phyloP scores from a whole-genome alignment of 2,797 vertebrate species.

The Melanotaenia trifasciata region DNA sequence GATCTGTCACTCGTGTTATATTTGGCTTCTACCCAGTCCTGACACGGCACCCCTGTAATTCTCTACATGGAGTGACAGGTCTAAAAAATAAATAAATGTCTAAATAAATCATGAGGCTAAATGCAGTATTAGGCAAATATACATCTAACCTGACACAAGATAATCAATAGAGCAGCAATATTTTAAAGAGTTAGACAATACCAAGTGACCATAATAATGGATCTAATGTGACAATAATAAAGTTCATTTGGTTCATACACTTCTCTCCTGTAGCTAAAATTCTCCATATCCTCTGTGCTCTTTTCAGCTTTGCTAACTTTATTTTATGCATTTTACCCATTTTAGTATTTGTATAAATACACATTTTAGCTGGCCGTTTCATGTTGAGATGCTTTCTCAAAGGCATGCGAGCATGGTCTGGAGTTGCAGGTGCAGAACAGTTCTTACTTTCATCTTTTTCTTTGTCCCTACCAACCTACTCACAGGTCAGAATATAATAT shows the following conservation, averaged over 20 bases:
- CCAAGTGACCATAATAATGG: not conserved
- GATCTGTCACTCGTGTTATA: constrained; percentile 56
- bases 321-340: constrained; percentile 21
- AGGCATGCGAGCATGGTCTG: constrained; percentile 28
- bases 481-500: constrained; percentile 5
- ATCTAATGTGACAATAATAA: not conserved
- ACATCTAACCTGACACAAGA: not conserved
- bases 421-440: constrained; percentile 20
- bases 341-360: constrained; percentile 28
- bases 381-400: constrained; percentile 25
- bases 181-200: not conserved
- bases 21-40: constrained; percentile 34
- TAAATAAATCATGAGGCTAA: not conserved
- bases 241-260: not conserved
- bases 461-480: constrained; percentile 18
- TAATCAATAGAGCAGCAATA: not conserved
- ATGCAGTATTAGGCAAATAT: not conserved
- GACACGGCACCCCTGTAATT: constrained; percentile 30
- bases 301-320: constrained; percentile 11
- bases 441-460: constrained; percentile 17
- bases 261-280: constrained; percentile 4
- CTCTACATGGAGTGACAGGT: constrained; percentile 30
- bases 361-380: constrained; percentile 31
- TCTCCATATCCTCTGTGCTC: not conserved
- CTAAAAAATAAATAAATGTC: not conserved